Conservation (phyloP, 1,140 invertebrate genomes). For the Apis laboriosa region DNA sequence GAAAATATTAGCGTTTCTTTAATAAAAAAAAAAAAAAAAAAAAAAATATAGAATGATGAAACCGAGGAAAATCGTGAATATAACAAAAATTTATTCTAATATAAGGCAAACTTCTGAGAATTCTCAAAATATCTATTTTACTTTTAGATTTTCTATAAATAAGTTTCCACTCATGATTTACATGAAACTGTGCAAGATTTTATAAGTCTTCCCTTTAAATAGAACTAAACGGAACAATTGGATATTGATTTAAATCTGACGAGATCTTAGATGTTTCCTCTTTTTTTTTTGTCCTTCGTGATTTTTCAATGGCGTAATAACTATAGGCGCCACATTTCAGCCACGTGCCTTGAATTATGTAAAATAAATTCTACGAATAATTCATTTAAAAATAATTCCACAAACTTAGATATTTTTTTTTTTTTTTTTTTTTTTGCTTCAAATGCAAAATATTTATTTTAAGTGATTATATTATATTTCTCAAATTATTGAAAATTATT, state of each 20-base stretch:
- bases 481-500: too few relatives aligned
- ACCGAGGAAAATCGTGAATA: background rate
- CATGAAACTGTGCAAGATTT: background rate
- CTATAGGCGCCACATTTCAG: background rate
- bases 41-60: background rate
- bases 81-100: background rate
- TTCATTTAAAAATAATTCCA: slow-evolving; percentile 24
- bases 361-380: slow-evolving; percentile 38
- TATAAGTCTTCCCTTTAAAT: background rate
- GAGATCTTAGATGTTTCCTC: background rate
- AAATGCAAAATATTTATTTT: too few relatives aligned
- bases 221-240: background rate
- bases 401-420: background rate
- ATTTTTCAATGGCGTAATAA: slow-evolving; percentile 23
- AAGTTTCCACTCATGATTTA: background rate
- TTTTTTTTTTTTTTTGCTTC: background rate
- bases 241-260: slow-evolving; percentile 7
- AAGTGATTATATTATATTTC: too few relatives aligned
- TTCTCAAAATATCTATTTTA: background rate
- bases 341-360: slow-evolving; percentile 21
- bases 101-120: background rate
- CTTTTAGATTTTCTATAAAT: background rate
- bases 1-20: background rate
- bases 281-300: slow-evolving; percentile 24
- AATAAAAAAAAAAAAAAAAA: background rate